Conservation (phyloP, 2,888 invertebrate species). For the Silvanus unidentatus region DNA sequence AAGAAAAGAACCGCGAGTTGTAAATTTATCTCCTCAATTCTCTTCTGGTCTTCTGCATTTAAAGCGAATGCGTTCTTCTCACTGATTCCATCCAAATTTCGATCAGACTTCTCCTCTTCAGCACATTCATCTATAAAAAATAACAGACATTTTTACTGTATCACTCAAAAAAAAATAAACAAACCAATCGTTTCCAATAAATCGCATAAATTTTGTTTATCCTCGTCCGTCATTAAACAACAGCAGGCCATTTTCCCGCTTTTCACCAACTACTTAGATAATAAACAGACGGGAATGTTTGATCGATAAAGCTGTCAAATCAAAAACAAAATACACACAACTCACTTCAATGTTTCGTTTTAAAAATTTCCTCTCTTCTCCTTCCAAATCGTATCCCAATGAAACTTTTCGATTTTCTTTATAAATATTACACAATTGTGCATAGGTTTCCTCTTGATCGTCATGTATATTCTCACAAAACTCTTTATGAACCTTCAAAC, state of each 20-base stretch:
- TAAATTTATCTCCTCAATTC: conserved; percentile 13
- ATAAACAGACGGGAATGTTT: conserved; percentile 1
- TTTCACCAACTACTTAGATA: conserved; percentile 20
- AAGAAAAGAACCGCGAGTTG: background rate
- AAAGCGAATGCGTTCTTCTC: conserved; percentile 10
- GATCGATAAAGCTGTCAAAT: background rate
- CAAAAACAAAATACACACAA: background rate
- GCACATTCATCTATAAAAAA: background rate
- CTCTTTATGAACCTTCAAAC: conserved; percentile 2
- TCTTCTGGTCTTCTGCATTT: conserved; percentile 5
- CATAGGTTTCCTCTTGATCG: background rate
- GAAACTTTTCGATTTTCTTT: background rate
- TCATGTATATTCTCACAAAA: background rate
- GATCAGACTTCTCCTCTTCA: background rate
- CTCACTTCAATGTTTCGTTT: conserved; percentile 1
- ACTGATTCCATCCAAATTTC: background rate
- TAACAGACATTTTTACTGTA: no score
- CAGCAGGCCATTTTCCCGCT: conserved; percentile 22
- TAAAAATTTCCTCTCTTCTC: conserved; percentile 2
- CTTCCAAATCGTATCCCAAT: no score
- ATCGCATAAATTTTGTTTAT: conserved; percentile 26
- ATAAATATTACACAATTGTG: background rate
- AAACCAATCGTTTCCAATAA: conserved; percentile 7
- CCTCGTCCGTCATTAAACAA: conserved; percentile 29
- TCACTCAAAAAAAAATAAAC: no score